phyloP scores from a whole-genome alignment of 92 coral and sea anemone species.

The Palythoa grandis region DNA sequence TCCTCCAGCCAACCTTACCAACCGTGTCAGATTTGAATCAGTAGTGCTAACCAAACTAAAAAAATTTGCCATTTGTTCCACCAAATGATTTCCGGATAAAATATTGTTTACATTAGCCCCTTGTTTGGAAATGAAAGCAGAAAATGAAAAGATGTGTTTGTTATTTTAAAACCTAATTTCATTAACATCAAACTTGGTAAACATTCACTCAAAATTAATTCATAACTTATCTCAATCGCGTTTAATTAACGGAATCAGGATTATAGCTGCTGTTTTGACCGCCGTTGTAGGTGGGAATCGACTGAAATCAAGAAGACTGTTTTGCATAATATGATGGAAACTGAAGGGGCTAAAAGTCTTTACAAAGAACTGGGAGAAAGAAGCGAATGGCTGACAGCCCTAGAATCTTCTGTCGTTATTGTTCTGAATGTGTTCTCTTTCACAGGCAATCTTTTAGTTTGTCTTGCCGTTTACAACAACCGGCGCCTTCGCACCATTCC shows the following conservation, averaged over 20 bases:
- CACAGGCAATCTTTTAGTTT: constrained; percentile 54
- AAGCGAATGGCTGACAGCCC: constrained; percentile 5
- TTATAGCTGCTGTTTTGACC: too few relatives aligned
- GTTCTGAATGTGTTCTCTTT: constrained; percentile 37
- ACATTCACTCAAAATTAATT: background rate
- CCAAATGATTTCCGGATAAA: background rate
- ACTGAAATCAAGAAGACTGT: background rate
- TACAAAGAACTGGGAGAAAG: constrained; percentile 5
- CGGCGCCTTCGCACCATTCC: constrained; percentile 50
- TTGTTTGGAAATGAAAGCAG: too few relatives aligned
- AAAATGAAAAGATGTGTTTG: background rate
- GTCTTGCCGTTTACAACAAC: constrained; percentile 50
- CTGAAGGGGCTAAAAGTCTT: background rate
- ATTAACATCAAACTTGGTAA: background rate
- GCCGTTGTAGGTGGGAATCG: background rate
- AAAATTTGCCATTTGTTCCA: background rate
- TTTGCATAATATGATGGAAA: background rate
- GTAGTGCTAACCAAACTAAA: background rate
- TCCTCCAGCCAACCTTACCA: too few relatives aligned
- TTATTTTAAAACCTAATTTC: background rate
- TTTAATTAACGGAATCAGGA: background rate
- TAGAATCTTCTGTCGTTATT: constrained; percentile 15
- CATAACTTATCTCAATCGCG: background rate
- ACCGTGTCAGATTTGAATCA: too few relatives aligned
- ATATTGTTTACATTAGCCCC: background rate